phyloP scores from a whole-genome alignment of 2,888 invertebrate species.

The Caprella mutica region DNA sequence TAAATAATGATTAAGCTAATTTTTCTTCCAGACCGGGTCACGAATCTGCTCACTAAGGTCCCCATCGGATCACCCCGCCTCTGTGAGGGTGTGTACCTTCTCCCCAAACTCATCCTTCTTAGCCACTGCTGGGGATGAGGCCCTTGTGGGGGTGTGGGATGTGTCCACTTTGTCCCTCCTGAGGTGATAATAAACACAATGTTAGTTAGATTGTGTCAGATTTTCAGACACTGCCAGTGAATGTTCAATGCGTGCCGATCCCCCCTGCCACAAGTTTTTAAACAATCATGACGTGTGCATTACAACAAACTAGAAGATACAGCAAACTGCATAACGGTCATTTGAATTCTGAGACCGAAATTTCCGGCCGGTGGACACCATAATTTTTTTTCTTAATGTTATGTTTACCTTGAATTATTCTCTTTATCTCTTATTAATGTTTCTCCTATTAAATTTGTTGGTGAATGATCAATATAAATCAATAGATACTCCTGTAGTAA shows the following conservation, averaged over 20 bases:
- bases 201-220: not conserved
- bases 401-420: not conserved
- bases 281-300: no score
- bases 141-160: slow-evolving; percentile 46
- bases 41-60: no score
- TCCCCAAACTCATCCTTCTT: slow-evolving; percentile 54
- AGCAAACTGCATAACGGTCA: not conserved
- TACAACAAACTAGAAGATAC: no score
- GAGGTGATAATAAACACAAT: slow-evolving; percentile 43
- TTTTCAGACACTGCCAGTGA: not conserved
- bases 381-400: not conserved
- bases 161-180: slow-evolving; percentile 50
- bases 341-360: not conserved
- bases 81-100: slow-evolving; percentile 52
- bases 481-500: not conserved
- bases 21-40: no score
- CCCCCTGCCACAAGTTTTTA: not conserved
- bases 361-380: no score
- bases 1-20: no score
- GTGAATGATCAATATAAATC: not conserved
- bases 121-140: slow-evolving; percentile 60
- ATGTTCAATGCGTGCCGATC: not conserved
- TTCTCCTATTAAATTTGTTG: not conserved
- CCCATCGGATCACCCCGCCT: slow-evolving; percentile 53
- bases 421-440: not conserved